phyloP scores from a whole-genome alignment of 2,113 vertebrate genomes.

The Cyanocitta stelleri region DNA sequence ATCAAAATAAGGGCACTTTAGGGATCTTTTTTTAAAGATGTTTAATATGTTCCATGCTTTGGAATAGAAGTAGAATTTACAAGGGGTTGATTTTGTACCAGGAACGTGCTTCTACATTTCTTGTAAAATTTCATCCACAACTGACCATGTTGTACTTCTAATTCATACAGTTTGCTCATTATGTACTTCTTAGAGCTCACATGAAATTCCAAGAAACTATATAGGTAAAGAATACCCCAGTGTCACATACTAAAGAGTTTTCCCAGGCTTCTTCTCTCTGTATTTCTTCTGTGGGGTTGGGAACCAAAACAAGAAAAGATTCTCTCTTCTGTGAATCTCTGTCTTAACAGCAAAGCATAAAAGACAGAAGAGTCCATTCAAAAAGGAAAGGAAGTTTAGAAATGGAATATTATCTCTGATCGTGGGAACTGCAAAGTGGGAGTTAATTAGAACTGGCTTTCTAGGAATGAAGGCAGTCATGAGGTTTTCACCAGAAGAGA shows the following conservation, averaged over 20 bases:
- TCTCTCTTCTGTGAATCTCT: background rate
- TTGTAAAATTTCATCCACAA: background rate
- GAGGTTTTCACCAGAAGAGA: background rate
- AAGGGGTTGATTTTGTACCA: background rate
- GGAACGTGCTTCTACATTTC: background rate
- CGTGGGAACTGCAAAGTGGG: background rate
- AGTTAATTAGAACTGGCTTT: background rate
- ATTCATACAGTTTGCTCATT: background rate
- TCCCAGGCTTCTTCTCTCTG: background rate
- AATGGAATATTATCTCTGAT: background rate
- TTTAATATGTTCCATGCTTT: background rate
- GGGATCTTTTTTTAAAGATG: background rate
- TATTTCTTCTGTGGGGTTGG: background rate
- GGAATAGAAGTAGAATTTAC: background rate
- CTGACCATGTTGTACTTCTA: background rate
- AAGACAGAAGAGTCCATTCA: background rate
- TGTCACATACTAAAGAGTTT: background rate
- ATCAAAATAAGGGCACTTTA: background rate
- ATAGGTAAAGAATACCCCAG: background rate
- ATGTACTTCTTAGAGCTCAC: background rate
- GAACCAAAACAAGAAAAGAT: background rate
- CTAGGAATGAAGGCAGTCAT: background rate
- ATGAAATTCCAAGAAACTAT: background rate
- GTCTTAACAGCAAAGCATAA: background rate
- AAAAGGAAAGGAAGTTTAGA: background rate